These are phyloP conservation scores for Ptychochromis oligacanthus DNA, from an alignment of 2,113 vertebrate species.

Conservation along the genomic window DNA sequence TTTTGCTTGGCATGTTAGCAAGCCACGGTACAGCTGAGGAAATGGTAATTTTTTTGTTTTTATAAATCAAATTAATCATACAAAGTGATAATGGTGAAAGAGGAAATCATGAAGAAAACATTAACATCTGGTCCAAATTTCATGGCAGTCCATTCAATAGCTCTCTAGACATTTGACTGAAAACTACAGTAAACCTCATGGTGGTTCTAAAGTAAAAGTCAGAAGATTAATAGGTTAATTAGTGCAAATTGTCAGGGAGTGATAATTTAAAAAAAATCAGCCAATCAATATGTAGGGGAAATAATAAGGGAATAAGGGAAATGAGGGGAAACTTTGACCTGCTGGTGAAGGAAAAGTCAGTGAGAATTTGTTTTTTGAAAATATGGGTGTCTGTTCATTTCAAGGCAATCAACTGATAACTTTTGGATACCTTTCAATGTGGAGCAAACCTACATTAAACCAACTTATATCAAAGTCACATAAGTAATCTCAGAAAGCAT, in stretches of 20 bases:
- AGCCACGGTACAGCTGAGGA: neutral
- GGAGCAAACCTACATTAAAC: neutral
- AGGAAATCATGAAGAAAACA: neutral
- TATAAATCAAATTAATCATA: neutral
- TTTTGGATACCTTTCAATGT: neutral
- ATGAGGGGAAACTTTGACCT: neutral
- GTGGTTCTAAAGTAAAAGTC: neutral
- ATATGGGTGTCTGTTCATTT: neutral
- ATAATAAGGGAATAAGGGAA: neutral
- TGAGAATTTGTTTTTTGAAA: neutral
- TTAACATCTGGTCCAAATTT: constrained; percentile 11
- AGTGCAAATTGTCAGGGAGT: neutral
- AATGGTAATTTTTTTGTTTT: neutral
- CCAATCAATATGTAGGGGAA: neutral
- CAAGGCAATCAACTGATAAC: neutral
- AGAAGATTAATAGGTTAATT: neutral
- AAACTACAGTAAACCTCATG: neutral
- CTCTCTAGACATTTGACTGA: neutral
- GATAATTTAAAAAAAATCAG: neutral
- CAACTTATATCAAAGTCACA: neutral
- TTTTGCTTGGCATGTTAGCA: neutral
- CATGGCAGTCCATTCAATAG: neutral
- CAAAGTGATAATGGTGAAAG: neutral
- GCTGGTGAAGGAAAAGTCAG: neutral
- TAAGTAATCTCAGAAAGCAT: neutral